phyloP scores from a whole-genome alignment of 2,797 vertebrate genomes.

The Apogon talboti region DNA sequence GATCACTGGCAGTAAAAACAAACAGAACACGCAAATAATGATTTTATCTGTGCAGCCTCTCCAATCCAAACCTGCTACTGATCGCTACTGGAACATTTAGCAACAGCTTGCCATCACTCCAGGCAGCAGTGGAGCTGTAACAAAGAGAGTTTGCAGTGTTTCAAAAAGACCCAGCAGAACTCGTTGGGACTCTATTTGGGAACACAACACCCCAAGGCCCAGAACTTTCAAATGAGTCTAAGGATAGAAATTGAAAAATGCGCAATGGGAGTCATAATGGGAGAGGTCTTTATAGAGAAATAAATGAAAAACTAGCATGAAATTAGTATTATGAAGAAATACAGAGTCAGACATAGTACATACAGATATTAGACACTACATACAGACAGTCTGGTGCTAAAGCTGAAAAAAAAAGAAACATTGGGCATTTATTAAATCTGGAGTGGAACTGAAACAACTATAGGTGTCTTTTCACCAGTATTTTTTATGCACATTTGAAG shows the following conservation, averaged over 20 bases:
- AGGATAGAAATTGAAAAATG: conserved; percentile 32
- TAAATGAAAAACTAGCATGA: too few relatives aligned
- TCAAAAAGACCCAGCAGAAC: conserved; percentile 19
- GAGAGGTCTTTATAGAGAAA: not conserved
- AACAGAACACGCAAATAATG: conserved; percentile 44
- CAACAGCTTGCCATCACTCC: conserved; percentile 35
- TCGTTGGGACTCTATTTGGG: conserved; percentile 1
- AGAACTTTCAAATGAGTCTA: conserved; percentile 48
- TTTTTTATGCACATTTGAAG: too few relatives aligned
- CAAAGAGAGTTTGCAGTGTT: conserved; percentile 19
- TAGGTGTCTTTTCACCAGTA: too few relatives aligned
- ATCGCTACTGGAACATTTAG: conserved; percentile 39
- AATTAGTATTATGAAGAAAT: too few relatives aligned
- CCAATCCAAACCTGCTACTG: conserved; percentile 34
- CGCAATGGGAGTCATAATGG: conserved; percentile 1
- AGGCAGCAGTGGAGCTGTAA: conserved; percentile 27
- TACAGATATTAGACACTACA: too few relatives aligned
- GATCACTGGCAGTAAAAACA: conserved; percentile 53
- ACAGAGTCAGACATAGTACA: too few relatives aligned
- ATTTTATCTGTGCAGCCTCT: conserved; percentile 38
- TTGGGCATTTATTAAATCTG: too few relatives aligned
- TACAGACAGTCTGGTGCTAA: too few relatives aligned
- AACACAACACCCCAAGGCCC: conserved; percentile 23
- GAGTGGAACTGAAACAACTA: too few relatives aligned
- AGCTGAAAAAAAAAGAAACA: too few relatives aligned